phyloP scores from a whole-genome alignment of 2,797 vertebrate genomes.

The Protosalanx chinensis region DNA sequence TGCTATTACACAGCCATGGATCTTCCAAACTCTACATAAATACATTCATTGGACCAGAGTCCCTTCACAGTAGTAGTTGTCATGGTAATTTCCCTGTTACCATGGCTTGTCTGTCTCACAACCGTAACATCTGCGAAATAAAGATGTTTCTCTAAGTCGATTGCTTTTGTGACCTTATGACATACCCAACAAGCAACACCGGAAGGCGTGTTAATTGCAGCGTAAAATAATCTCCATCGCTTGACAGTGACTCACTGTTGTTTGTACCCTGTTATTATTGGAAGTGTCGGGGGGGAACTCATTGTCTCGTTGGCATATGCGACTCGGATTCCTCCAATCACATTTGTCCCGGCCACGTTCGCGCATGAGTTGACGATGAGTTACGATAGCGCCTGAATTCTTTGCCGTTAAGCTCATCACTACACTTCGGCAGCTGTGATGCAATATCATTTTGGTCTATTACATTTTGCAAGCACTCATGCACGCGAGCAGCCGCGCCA shows the following conservation, averaged over 20 bases:
- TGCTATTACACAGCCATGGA: background rate
- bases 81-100: background rate
- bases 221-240: background rate
- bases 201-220: constrained; percentile 2
- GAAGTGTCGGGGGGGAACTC: background rate
- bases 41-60: background rate
- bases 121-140: background rate
- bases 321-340: background rate
- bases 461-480: background rate
- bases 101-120: background rate
- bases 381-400: background rate
- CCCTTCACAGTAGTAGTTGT: background rate
- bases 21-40: background rate
- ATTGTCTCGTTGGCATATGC: background rate
- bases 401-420: background rate
- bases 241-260: background rate
- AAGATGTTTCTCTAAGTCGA: background rate
- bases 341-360: background rate
- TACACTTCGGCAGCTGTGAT: background rate
- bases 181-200: background rate
- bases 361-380: too few relatives aligned
- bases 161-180: background rate
- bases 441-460: background rate
- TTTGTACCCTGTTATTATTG: background rate
- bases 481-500: too few relatives aligned